These are phyloP conservation scores for Drosophila quinaria DNA, from an alignment of 2,888 invertebrate species.

Conservation along the genomic window DNA sequence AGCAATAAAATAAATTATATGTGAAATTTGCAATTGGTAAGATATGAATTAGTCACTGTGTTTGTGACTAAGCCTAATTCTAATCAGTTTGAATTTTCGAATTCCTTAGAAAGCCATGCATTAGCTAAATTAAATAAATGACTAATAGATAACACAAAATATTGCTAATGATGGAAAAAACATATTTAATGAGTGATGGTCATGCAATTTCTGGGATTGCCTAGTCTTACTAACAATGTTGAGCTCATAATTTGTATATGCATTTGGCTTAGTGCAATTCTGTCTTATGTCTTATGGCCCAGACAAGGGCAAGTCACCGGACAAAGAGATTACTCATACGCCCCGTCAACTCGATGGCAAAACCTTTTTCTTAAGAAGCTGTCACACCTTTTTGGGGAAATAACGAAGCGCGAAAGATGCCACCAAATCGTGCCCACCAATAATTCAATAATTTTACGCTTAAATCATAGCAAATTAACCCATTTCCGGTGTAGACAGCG, in stretches of 20 bases:
- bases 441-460: conserved; percentile 83
- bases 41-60: conserved; percentile 21
- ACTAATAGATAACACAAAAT: conserved; percentile 6
- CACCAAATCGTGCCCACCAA: conserved; percentile 69
- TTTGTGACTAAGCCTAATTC: not conserved
- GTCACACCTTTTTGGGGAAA: conserved; percentile 57
- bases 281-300: not conserved
- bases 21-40: conserved; percentile 32
- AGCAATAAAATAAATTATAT: conserved; percentile 41
- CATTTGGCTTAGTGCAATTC: conserved; percentile 67
- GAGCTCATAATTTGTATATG: conserved; percentile 52
- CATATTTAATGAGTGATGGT: conserved; percentile 42
- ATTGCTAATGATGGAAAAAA: conserved; percentile 16
- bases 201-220: conserved; percentile 62
- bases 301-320: conserved; percentile 20
- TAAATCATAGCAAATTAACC: conserved; percentile 83
- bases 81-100: conserved; percentile 21
- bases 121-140: conserved; percentile 51
- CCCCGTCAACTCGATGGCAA: conserved; percentile 4
- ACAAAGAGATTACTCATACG: conserved; percentile 53
- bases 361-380: not conserved
- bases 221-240: conserved; percentile 12
- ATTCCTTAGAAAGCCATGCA: conserved; percentile 27
- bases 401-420: conserved; percentile 59
- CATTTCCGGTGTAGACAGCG: conserved; percentile 82